These are phyloP conservation scores for Zaprionus vittiger DNA, from an alignment of 1,140 invertebrate species.

Conservation along the genomic window DNA sequence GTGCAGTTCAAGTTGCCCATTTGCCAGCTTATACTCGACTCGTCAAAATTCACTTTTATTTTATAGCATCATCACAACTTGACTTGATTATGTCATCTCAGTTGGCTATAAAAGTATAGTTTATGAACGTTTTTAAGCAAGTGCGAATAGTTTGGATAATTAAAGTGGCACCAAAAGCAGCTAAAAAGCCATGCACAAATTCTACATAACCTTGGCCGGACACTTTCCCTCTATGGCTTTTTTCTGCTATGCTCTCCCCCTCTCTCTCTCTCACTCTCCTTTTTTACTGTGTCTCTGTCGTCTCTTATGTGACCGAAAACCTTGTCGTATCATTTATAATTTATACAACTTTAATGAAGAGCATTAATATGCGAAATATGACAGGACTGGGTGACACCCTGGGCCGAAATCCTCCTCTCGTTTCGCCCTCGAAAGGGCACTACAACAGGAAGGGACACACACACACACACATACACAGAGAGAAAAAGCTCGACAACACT, in stretches of 20 bases:
- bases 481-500: slow-evolving; percentile 64
- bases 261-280: neutral
- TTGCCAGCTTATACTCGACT: neutral
- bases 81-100: slow-evolving; percentile 29
- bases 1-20: neutral
- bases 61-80: slow-evolving; percentile 11
- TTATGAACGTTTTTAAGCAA: slow-evolving; percentile 16
- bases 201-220: neutral
- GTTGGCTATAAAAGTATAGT: slow-evolving; percentile 1
- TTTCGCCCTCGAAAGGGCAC: neutral
- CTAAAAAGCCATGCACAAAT: neutral
- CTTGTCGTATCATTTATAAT: slow-evolving; percentile 75
- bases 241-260: neutral
- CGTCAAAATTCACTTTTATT: slow-evolving; percentile 25
- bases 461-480: neutral
- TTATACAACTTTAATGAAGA: slow-evolving; percentile 82
- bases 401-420: no score
- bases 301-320: slow-evolving; percentile 18
- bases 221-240: neutral
- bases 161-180: neutral
- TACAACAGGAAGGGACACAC: slow-evolving; percentile 24
- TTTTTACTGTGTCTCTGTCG: neutral
- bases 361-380: slow-evolving; percentile 79
- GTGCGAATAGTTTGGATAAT: slow-evolving; percentile 23
- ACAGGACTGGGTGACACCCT: slow-evolving; percentile 37